Percentiles rank a stretch among this genome's conserved stretches.
These are phyloP conservation scores for Neotragus moschatus DNA, from an alignment of 2,113 vertebrate genomes.

Conservation along the genomic window DNA sequence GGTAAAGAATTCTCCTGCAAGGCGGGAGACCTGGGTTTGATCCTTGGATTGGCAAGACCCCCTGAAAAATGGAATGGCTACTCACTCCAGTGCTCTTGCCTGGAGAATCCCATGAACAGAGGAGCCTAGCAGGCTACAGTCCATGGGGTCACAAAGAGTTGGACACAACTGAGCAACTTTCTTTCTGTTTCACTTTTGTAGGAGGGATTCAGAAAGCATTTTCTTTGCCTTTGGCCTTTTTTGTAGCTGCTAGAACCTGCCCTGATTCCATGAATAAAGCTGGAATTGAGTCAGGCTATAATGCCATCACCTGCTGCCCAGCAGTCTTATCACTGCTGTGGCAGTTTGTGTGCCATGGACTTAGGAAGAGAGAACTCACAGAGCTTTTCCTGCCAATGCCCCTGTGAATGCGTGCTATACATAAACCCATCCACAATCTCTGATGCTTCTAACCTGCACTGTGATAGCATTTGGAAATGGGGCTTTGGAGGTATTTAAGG, in stretches of 20 bases:
- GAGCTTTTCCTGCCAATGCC: not conserved
- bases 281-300: not conserved
- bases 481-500: not conserved
- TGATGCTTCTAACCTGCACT: not conserved
- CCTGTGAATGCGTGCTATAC: rapidly evolving
- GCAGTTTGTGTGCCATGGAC: not conserved
- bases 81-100: not conserved
- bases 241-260: not conserved
- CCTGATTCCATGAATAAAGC: not conserved
- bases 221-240: not conserved
- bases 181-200: not conserved
- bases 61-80: not conserved
- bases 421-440: not conserved
- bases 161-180: not conserved
- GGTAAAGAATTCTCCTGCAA: not conserved
- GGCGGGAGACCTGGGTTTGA: not conserved
- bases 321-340: not conserved
- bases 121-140: not conserved
- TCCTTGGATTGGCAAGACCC: not conserved
- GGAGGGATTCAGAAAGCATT: not conserved
- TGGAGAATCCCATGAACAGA: not conserved
- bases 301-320: not conserved
- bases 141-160: not conserved
- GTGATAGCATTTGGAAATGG: not conserved
- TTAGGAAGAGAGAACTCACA: not conserved